Percentiles rank a stretch among this genome's conserved stretches.
Evolutionary conservation across 1,140 invertebrate genomes (phyloP).

Genomic region (Drosophila auraria): DNA sequence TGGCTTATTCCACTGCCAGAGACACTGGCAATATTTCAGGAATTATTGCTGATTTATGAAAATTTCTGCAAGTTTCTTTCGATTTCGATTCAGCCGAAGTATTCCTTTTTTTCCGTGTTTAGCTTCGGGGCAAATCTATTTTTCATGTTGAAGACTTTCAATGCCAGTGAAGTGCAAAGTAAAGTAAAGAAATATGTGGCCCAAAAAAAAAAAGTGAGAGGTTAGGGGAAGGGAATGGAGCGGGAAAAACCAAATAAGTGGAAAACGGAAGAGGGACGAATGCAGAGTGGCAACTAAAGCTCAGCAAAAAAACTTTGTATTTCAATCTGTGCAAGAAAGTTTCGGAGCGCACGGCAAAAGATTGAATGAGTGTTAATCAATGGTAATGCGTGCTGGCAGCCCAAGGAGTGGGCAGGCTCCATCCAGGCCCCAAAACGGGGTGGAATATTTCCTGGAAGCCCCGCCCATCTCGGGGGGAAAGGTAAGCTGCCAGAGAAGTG

Average conservation of each 20-base stretch:
- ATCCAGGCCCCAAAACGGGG: slow-evolving; percentile 4
- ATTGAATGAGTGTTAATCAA: slow-evolving; percentile 80
- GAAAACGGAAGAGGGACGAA: slow-evolving; percentile 49
- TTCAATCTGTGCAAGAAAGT: slow-evolving; percentile 80
- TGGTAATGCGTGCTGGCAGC: slow-evolving; percentile 76
- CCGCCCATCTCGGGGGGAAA: slow-evolving; percentile 1
- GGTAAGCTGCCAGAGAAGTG: slow-evolving; percentile 56
- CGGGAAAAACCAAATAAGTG: slow-evolving; percentile 64
- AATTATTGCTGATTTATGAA: slow-evolving; percentile 78
- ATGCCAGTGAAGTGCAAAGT: slow-evolving; percentile 55
- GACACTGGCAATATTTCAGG: slow-evolving; percentile 71
- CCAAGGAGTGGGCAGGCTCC: slow-evolving; percentile 6
- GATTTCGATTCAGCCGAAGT: slow-evolving; percentile 17
- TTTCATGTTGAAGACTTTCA: slow-evolving; percentile 76
- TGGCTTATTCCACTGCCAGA: slow-evolving; percentile 59
- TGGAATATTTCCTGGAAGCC: background rate
- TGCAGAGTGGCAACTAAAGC: slow-evolving; percentile 57
- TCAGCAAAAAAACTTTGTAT: slow-evolving; percentile 78
- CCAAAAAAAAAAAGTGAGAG: slow-evolving; percentile 9
- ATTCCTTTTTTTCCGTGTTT: slow-evolving; percentile 26
- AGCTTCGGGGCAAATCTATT: slow-evolving; percentile 70
- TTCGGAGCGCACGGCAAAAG: slow-evolving; percentile 61
- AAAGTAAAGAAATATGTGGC: slow-evolving; percentile 65
- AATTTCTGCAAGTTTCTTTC: slow-evolving; percentile 57
- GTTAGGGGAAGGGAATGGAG: too few relatives aligned